phyloP scores from a whole-genome alignment of 2,797 vertebrate genomes.

The Leuciscus waleckii region DNA sequence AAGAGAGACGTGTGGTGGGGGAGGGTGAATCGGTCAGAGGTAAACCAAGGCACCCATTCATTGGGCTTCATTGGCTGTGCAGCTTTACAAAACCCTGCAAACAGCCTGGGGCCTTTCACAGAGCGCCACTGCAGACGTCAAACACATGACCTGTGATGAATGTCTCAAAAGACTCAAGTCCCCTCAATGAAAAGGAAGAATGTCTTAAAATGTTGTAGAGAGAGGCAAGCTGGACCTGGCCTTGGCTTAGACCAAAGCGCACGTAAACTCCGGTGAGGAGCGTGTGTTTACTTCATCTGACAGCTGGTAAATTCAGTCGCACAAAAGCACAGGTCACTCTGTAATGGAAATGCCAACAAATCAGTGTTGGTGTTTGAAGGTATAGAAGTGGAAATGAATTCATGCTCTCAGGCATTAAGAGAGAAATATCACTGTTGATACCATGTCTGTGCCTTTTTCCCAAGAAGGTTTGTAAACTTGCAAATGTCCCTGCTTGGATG shows the following conservation, averaged over 20 bases:
- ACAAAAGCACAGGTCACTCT: background rate
- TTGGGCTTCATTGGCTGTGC: background rate
- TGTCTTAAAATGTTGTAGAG: background rate
- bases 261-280: background rate
- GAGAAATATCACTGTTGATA: background rate
- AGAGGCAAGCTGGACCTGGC: constrained; percentile 11
- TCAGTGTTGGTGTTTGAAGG: constrained; percentile 14
- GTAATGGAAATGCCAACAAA: constrained; percentile 18
- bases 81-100: background rate
- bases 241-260: constrained; percentile 18
- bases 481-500: background rate
- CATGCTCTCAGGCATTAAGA: background rate
- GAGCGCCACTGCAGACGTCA: background rate
- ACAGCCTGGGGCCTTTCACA: background rate
- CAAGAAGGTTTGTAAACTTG: background rate
- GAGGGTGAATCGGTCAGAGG: background rate
- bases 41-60: background rate
- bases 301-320: background rate
- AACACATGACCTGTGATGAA: background rate
- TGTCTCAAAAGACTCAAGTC: background rate
- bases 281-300: background rate
- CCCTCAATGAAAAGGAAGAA: constrained; percentile 10
- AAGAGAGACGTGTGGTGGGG: background rate
- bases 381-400: constrained; percentile 20
- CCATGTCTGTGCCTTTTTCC: background rate